Percentiles rank a stretch among this genome's conserved stretches.
Evolutionary conservation across 2,888 invertebrate species (phyloP).

Genomic region (Drosophila neonasuta): DNA sequence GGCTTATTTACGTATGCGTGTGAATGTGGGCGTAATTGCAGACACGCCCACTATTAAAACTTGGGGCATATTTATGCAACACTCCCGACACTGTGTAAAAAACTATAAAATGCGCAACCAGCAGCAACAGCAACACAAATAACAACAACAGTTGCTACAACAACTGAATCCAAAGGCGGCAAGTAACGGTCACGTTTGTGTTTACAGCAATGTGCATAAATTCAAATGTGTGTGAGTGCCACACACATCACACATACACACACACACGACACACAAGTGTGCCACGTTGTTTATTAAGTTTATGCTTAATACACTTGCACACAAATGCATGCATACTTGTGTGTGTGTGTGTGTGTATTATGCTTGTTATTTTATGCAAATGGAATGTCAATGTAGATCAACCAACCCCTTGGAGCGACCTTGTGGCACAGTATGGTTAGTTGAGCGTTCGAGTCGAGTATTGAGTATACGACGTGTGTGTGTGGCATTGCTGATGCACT

Average conservation of each 20-base stretch:
- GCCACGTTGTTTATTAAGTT: slow-evolving; percentile 71
- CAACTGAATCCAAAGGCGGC: slow-evolving; percentile 18
- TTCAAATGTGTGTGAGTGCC: slow-evolving; percentile 26
- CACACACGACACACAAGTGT: slow-evolving; percentile 17
- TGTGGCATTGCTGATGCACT: slow-evolving; percentile 31
- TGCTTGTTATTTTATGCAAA: slow-evolving; percentile 63
- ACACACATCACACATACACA: no score
- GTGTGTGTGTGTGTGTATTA: slow-evolving; percentile 5
- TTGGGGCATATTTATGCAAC: slow-evolving; percentile 69
- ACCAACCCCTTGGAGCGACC: slow-evolving; percentile 28
- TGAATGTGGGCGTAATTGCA: slow-evolving; percentile 61
- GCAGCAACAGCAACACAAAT: slow-evolving; percentile 26
- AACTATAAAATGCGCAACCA: slow-evolving; percentile 63
- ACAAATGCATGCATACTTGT: background rate
- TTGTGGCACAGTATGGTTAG: slow-evolving; percentile 32
- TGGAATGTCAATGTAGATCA: slow-evolving; percentile 56
- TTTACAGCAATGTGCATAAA: slow-evolving; percentile 67
- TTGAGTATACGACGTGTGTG: slow-evolving; percentile 47
- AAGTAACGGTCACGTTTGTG: slow-evolving; percentile 64
- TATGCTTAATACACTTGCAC: slow-evolving; percentile 50
- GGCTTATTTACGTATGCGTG: slow-evolving; percentile 28
- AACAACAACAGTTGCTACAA: slow-evolving; percentile 19
- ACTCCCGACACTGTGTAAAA: slow-evolving; percentile 47
- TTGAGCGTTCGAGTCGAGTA: slow-evolving; percentile 22
- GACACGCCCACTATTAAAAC: slow-evolving; percentile 52